Base-by-base conservation (phyloP, 2,797 vertebrate genomes). In the Microctenopoma steveboyesi region DNA sequence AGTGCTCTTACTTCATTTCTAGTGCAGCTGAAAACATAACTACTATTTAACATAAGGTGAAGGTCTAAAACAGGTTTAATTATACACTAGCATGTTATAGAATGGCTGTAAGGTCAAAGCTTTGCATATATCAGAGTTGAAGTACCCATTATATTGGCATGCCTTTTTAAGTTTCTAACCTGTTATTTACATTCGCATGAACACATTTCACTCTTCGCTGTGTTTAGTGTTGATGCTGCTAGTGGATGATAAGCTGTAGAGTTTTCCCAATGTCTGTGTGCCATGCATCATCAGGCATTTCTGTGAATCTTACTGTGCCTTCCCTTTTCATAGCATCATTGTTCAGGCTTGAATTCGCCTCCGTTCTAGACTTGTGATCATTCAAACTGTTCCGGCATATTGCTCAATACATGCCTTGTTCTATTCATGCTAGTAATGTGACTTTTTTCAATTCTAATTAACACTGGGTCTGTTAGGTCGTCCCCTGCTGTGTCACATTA, bases 371-470 rank as follows among this genome's bases (percentile, higher is more conserved):
- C 78, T 81, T 83, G 81, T 81, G 77, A 88, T 88, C 84, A 88
- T 90, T 92, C 83, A 86, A 75, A 79, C 83, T 63, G 66, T 64
- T 62, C 64, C 47, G 66, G 73, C 73, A 57, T 75, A 60, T 72
- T 82, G 59, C 75, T 92, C 86, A 92, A 93, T 93, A 86, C 86
- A 30, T 4, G 79, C 85, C 82, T 92, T 93, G 90, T 93, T 91
- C 88, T 53, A 88, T 91, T 91, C 77, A 88, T 50, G 62, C 70
- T 57, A 58, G 65, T 66, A 87, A 81, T 85, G 83, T 84, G 86
- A 88, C 86, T 88, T 92, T 33, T 81, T 88, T 83, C 88, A 78
- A 68, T 91, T 86, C 72, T 79, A 82, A 88, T 88, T 86, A 83
- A 86, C 78, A 78, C 82, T 63, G 52, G 28, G 22, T 76, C 73